Percentiles rank a stretch among this genome's conserved stretches.
Conservation (phyloP, 2,113 vertebrate genomes). For the Leptobrachium ailaonicum region DNA sequence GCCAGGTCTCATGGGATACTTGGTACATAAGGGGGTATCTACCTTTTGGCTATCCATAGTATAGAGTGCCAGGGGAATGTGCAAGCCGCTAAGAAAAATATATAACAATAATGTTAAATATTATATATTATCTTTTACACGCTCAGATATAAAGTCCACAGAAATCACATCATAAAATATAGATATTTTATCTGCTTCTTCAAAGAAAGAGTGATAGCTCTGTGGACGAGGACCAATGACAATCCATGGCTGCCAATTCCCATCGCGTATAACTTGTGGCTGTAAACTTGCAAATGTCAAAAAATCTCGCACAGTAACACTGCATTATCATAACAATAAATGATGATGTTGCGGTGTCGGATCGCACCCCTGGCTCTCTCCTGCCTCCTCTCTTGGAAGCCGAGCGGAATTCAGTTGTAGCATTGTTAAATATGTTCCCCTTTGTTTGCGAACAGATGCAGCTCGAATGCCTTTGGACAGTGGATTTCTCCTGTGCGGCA, state of each 20-base stretch:
- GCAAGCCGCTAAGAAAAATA: too few species aligned
- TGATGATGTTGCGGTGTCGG: constrained; percentile 30
- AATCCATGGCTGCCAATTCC: constrained; percentile 3
- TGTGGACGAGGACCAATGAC: background rate
- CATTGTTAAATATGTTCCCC: constrained; percentile 44
- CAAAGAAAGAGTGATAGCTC: background rate
- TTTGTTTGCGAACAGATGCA: constrained; percentile 48
- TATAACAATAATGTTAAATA: too few species aligned
- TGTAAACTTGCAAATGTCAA: background rate
- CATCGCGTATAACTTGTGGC: constrained; percentile 3
- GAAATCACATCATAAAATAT: too few species aligned
- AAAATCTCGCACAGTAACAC: constrained; percentile 14
- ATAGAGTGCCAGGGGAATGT: too few species aligned
- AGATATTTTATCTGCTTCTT: background rate
- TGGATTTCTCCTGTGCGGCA: constrained; percentile 41
- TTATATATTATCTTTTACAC: too few species aligned
- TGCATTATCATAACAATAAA: constrained; percentile 20
- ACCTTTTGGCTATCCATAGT: too few species aligned
- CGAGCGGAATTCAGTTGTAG: constrained; percentile 37
- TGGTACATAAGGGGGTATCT: too few species aligned
- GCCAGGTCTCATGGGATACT: too few species aligned
- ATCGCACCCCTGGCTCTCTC: constrained; percentile 25
- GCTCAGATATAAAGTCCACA: too few species aligned
- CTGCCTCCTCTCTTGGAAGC: constrained; percentile 24
- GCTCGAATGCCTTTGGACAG: constrained; percentile 46